Conservation (phyloP, 2,888 invertebrate species). For the Heliconius aoede region DNA sequence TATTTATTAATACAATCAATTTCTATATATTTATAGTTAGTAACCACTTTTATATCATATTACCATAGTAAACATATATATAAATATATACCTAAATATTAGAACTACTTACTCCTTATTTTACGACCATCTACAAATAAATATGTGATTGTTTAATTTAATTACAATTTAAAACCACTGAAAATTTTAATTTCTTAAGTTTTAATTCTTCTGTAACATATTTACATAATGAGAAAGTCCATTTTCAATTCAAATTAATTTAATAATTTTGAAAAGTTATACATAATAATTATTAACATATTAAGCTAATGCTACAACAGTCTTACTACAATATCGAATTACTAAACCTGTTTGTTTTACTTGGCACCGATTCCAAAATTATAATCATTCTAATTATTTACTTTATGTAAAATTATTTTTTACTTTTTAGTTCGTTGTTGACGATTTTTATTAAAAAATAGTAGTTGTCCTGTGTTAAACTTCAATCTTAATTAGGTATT, state of each 20-base stretch:
- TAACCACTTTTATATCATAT: not conserved
- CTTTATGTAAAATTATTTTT: too few relatives aligned
- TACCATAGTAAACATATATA: not conserved
- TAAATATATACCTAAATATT: not conserved
- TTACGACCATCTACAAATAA: slow-evolving; percentile 35
- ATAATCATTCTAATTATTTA: too few relatives aligned
- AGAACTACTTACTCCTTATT: not conserved
- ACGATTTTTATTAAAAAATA: too few relatives aligned
- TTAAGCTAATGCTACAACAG: too few relatives aligned
- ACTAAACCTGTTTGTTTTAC: too few relatives aligned
- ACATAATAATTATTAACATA: not conserved
- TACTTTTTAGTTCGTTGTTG: too few relatives aligned
- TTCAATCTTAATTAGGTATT: too few relatives aligned
- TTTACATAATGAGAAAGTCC: not conserved
- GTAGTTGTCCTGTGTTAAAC: too few relatives aligned
- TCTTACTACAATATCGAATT: too few relatives aligned
- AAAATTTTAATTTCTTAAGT: not conserved
- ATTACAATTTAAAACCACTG: not conserved
- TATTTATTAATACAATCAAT: not conserved
- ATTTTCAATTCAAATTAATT: not conserved
- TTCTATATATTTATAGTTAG: not conserved
- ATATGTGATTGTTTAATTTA: slow-evolving; percentile 43
- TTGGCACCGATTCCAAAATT: too few relatives aligned
- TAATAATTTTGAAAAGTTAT: not conserved
- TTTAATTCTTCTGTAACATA: slow-evolving; percentile 1